These are phyloP conservation scores for Lepidurus apus DNA, from an alignment of 1,140 invertebrate genomes.

Conservation along the genomic window DNA sequence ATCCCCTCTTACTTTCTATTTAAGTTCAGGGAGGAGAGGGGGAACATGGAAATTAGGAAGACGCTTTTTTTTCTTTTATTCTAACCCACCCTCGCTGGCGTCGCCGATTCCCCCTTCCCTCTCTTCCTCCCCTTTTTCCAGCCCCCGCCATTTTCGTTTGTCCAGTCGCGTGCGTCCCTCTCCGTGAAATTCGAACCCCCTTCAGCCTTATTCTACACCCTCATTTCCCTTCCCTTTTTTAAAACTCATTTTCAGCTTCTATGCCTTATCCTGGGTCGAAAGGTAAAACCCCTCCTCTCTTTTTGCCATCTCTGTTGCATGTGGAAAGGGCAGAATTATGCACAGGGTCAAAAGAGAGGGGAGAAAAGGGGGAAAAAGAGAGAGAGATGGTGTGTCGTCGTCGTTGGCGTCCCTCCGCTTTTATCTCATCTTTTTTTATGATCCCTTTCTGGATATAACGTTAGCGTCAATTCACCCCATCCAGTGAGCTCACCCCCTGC, in stretches of 20 bases:
- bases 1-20: neutral
- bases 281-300: slow-evolving; percentile 17
- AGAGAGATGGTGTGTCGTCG: neutral
- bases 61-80: neutral
- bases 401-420: neutral
- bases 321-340: slow-evolving; percentile 6
- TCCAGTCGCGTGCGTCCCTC: slow-evolving; percentile 12
- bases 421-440: slow-evolving; percentile 22
- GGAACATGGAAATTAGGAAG: neutral
- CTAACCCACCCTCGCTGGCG: neutral
- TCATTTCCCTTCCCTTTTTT: neutral
- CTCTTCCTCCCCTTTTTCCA: neutral
- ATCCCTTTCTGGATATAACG: neutral
- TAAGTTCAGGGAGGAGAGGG: neutral
- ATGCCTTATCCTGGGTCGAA: slow-evolving; percentile 33
- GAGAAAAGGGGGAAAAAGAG: neutral
- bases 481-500: neutral
- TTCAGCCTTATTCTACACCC: neutral
- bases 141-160: neutral
- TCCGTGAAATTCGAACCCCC: neutral
- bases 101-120: neutral
- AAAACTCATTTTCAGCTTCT: neutral
- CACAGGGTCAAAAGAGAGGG: neutral
- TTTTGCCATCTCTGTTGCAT: neutral
- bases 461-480: slow-evolving; percentile 6